These are phyloP conservation scores for Chromoteleia sp. DNA, from an alignment of 2,888 invertebrate species.

Conservation along the genomic window DNA sequence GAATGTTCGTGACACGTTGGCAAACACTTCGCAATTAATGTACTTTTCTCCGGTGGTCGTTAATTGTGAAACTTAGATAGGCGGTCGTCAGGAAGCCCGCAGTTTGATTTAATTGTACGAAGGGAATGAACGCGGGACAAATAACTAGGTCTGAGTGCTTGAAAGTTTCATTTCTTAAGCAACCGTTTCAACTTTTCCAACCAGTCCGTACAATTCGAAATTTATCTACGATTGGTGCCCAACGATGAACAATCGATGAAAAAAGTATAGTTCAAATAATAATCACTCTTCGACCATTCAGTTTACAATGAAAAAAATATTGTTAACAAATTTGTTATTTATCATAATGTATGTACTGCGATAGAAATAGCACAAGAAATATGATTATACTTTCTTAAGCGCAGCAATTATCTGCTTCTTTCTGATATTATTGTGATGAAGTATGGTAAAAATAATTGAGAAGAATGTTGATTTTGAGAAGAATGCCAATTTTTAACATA, in stretches of 20 bases:
- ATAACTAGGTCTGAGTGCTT: constrained; percentile 56
- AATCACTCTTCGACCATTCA: neutral
- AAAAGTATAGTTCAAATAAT: neutral
- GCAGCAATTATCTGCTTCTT: too few relatives aligned
- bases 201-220: constrained; percentile 26
- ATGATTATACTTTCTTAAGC: too few relatives aligned
- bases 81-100: constrained; percentile 80
- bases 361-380: too few relatives aligned
- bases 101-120: constrained; percentile 72
- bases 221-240: constrained; percentile 13
- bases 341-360: too few relatives aligned
- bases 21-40: constrained; percentile 80
- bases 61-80: constrained; percentile 85
- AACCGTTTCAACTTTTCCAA: constrained; percentile 39
- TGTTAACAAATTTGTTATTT: too few relatives aligned
- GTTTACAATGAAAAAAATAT: too few relatives aligned
- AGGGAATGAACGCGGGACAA: constrained; percentile 58
- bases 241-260: neutral
- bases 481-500: too few relatives aligned
- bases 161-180: constrained; percentile 52
- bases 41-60: constrained; percentile 81
- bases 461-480: too few relatives aligned
- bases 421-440: too few relatives aligned
- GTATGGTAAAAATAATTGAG: too few relatives aligned
- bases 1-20: constrained; percentile 78